Conservation (phyloP, 2,113 vertebrate species). For the Thalassoma bifasciatum region DNA sequence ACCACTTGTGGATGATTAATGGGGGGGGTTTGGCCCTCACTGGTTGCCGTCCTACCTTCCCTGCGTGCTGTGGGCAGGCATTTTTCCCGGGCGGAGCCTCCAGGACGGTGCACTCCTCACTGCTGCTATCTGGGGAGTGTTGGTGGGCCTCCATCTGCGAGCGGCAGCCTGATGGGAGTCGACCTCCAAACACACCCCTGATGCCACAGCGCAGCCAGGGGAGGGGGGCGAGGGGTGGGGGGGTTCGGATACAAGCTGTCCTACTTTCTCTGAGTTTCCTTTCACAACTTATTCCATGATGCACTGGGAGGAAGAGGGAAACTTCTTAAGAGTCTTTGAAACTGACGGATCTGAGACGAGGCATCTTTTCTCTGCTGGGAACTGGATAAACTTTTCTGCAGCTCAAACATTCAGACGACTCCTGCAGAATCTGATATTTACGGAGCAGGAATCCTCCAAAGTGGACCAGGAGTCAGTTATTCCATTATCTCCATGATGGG, state of each 20-base stretch:
- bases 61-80: conserved; percentile 68
- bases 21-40: no score
- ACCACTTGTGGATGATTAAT: no score
- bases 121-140: conserved; percentile 80
- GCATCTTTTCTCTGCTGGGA: background rate
- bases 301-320: background rate
- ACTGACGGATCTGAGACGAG: background rate
- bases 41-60: conserved; percentile 51
- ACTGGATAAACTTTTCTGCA: background rate
- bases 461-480: no score
- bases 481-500: conserved; percentile 9
- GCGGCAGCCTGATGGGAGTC: conserved; percentile 44
- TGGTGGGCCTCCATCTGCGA: conserved; percentile 76
- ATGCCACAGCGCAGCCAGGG: conserved; percentile 45
- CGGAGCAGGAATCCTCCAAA: background rate
- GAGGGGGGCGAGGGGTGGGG: conserved; percentile 28
- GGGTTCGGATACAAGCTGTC: background rate
- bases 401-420: background rate
- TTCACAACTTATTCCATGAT: conserved; percentile 39
- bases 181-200: conserved; percentile 59
- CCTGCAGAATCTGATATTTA: background rate
- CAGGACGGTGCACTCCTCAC: conserved; percentile 81
- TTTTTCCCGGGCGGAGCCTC: conserved; percentile 75
- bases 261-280: background rate
- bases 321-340: background rate